phyloP scores from a whole-genome alignment of 2,797 vertebrate genomes.

The Sciaenops ocellatus region DNA sequence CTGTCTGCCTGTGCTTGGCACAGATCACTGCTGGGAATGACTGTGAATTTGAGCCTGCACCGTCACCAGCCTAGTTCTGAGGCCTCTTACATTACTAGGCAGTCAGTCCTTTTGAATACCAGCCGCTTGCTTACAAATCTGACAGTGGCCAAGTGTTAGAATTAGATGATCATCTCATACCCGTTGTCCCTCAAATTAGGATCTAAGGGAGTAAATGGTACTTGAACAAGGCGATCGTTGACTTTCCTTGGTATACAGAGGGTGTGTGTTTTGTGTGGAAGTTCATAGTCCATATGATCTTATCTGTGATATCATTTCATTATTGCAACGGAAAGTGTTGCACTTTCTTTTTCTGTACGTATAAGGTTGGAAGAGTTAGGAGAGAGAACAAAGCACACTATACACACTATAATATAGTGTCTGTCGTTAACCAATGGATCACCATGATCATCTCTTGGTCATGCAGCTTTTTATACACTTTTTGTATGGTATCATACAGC shows the following conservation, averaged over 20 bases:
- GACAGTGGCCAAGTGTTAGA: slow-evolving; percentile 42
- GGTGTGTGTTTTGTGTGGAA: slow-evolving; percentile 43
- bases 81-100: slow-evolving; percentile 68
- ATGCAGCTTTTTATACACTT: slow-evolving; percentile 27
- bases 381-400: slow-evolving; percentile 30
- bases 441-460: slow-evolving; percentile 10
- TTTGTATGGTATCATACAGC: background rate
- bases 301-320: slow-evolving; percentile 30
- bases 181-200: slow-evolving; percentile 47
- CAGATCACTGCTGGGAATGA: slow-evolving; percentile 47
- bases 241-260: slow-evolving; percentile 30
- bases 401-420: background rate
- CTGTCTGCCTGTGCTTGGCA: slow-evolving; percentile 62
- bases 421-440: slow-evolving; percentile 19
- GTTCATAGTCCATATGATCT: slow-evolving; percentile 63
- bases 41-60: slow-evolving; percentile 77
- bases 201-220: slow-evolving; percentile 48
- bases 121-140: slow-evolving; percentile 64
- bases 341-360: slow-evolving; percentile 13
- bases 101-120: slow-evolving; percentile 63
- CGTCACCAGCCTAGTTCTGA: slow-evolving; percentile 56
- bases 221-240: slow-evolving; percentile 31
- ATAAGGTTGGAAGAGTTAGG: background rate
- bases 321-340: slow-evolving; percentile 26
- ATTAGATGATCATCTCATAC: slow-evolving; percentile 55